phyloP scores from a whole-genome alignment of 1,140 invertebrate genomes.

The Luehdorfia chinensis region DNA sequence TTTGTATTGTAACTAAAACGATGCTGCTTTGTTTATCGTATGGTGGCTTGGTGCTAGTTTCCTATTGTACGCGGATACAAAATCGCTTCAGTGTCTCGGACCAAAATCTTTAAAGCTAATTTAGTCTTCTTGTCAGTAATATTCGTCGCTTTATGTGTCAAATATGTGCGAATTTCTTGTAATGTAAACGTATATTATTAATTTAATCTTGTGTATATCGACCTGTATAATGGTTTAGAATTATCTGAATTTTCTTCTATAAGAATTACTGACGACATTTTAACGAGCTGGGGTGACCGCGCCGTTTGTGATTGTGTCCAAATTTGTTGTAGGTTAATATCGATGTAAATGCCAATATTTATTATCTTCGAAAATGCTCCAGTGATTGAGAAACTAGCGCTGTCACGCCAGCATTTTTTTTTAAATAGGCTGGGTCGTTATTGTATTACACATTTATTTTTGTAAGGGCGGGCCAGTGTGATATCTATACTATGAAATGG shows the following conservation, averaged over 20 bases:
- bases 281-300: constrained; percentile 58
- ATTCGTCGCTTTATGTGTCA: constrained; percentile 76
- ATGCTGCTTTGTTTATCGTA: constrained; percentile 50
- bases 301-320: constrained; percentile 56
- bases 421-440: constrained; percentile 56
- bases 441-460: constrained; percentile 76
- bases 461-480: constrained; percentile 77
- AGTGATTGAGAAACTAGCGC: constrained; percentile 36
- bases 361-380: constrained; percentile 29
- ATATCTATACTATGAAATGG: constrained; percentile 76
- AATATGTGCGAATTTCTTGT: constrained; percentile 74
- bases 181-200: constrained; percentile 62
- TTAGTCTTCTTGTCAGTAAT: constrained; percentile 63
- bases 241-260: constrained; percentile 66
- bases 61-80: constrained; percentile 52
- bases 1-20: constrained; percentile 35
- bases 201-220: constrained; percentile 67
- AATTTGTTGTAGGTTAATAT: constrained; percentile 67
- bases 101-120: constrained; percentile 67
- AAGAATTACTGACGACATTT: constrained; percentile 59
- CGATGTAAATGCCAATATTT: constrained; percentile 61
- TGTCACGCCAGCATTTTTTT: constrained; percentile 42
- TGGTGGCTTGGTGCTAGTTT: constrained; percentile 72
- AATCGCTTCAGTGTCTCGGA: constrained; percentile 73
- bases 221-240: constrained; percentile 76